phyloP scores from a whole-genome alignment of 2,888 invertebrate species.

The Mesoligia furuncula region DNA sequence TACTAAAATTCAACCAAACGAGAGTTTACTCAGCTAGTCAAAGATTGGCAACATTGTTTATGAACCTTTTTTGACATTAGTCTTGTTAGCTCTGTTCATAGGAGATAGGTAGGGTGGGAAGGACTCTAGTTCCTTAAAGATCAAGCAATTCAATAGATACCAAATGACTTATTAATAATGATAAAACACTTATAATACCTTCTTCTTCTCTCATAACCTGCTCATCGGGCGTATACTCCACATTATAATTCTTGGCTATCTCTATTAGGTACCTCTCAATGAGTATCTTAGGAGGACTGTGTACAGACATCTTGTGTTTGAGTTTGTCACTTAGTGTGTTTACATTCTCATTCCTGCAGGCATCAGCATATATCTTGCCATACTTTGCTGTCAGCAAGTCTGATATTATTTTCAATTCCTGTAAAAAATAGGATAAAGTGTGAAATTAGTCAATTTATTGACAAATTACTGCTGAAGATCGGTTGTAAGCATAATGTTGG shows the following conservation, averaged over 20 bases:
- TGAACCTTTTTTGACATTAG: not conserved
- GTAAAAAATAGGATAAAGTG: constrained; percentile 51
- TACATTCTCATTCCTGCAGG: constrained; percentile 95
- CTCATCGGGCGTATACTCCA: constrained; percentile 98
- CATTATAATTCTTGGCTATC: constrained; percentile 98
- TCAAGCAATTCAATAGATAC: not conserved
- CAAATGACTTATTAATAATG: not conserved
- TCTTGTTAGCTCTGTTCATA: not conserved
- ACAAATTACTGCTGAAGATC: not conserved
- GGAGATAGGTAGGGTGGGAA: too few relatives aligned
- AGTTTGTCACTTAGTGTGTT: constrained; percentile 97
- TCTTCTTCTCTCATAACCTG: constrained; percentile 95
- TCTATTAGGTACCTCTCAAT: constrained; percentile 98
- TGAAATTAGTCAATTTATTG: not conserved
- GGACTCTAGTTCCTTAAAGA: too few relatives aligned
- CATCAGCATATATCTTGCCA: constrained; percentile 97
- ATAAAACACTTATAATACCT: constrained; percentile 73
- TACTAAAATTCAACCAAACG: too few relatives aligned
- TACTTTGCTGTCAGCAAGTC: constrained; percentile 98
- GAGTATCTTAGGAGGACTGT: constrained; percentile 98
- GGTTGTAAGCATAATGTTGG: not conserved
- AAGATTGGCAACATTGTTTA: too few relatives aligned
- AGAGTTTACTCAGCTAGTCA: too few relatives aligned
- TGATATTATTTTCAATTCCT: constrained; percentile 94
- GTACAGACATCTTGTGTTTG: constrained; percentile 97